Conservation (phyloP, 2,113 vertebrate species). For the Perca schrenkii region DNA sequence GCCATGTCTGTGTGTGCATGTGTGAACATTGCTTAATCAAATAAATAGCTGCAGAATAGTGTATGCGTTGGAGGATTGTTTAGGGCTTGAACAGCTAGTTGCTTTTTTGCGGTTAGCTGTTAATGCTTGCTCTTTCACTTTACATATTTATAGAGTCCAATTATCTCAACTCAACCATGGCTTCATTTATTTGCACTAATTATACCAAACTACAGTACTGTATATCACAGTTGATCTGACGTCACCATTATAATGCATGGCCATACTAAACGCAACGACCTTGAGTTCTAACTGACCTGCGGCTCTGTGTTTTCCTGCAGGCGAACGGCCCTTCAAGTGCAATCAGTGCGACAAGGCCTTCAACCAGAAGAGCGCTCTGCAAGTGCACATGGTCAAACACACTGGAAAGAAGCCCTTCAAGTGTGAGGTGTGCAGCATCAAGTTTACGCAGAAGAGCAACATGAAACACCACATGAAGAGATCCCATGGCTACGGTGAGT, state of each 20-base stretch:
- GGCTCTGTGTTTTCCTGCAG: constrained; percentile 73
- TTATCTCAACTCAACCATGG: background rate
- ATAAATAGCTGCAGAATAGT: background rate
- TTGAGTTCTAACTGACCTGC: background rate
- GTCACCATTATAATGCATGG: background rate
- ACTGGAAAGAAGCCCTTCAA: constrained; percentile 96
- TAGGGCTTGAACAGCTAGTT: background rate
- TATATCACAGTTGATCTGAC: background rate
- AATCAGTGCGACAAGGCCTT: constrained; percentile 95
- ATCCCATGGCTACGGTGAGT: constrained; percentile 88
- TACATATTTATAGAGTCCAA: background rate
- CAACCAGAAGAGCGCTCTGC: constrained; percentile 98
- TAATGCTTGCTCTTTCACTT: background rate
- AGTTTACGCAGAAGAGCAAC: constrained; percentile 99
- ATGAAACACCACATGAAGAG: constrained; percentile 99
- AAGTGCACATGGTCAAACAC: constrained; percentile 98
- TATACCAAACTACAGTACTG: background rate
- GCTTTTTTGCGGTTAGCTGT: background rate
- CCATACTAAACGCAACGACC: background rate
- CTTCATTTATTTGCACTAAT: background rate
- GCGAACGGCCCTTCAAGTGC: constrained; percentile 95
- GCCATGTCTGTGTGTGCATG: background rate
- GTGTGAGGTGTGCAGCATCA: constrained; percentile 93
- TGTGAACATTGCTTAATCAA: background rate
- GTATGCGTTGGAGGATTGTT: too few relatives aligned